Evolutionary conservation across 2,888 invertebrate species (phyloP), one percentile per base, ranked within the genome.

Genomic region (Ceratothoa steindachneri): DNA sequence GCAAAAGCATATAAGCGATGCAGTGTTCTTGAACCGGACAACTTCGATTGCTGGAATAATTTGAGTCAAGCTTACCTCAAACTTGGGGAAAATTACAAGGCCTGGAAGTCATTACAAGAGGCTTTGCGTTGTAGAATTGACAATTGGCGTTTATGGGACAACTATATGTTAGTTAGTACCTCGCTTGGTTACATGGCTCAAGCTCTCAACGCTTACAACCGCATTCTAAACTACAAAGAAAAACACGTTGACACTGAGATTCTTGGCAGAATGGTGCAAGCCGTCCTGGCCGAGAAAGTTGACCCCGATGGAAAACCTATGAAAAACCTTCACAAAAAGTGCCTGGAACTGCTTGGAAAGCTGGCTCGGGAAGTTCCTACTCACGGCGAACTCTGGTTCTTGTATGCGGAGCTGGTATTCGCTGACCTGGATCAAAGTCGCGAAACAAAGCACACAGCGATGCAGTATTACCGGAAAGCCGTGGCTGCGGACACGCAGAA

Each of bases 31-130:
- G 95, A 97, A 81, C 91, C 86, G 77, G 88, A 88, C 81, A 92
- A 92, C 71, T 97, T 94, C 84, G 97, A 98, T 85, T 95, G 95
- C 0, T 99, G 98, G 99, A 98, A 96, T 85, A 99, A 99, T 84
- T 86, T 99, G 74, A 95, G 96, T 15, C 95, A 97, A 83, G 93
- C 94, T 1, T 94, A 97, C 81, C 90, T 96, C 7, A 91, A 93
- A 82, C 86, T 92, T 71, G 91, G 92, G 0, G 91, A 97, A 83
- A 95, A 94, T 85, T 87, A 88, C 74, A 88, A 93, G 73, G 97
- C 97, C 0, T 92, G 93, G 85, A 88, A 89, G 71, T 90, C 93
- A 2, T 85, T 97, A 0, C 89, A 91, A 82, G 97, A 98, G 85
- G 93, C 98, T 0, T 85, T 97, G 0, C 91, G 93, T 83, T 96